Evolutionary conservation across 1,140 invertebrate species (phyloP).

Genomic region (Tetraneura akinire): DNA sequence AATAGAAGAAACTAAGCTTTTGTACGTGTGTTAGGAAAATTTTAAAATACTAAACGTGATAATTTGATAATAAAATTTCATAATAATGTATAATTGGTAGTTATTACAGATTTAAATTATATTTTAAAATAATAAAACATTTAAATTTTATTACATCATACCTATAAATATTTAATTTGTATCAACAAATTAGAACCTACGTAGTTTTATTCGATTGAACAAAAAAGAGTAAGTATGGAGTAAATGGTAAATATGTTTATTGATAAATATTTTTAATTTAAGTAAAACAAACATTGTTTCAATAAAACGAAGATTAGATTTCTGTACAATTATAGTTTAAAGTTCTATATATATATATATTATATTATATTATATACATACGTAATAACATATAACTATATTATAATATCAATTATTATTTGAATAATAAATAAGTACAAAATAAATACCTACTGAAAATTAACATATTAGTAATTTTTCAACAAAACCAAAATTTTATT

Average conservation of each 20-base stretch:
- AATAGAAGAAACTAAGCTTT: too few relatives aligned
- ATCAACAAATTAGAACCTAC: too few relatives aligned
- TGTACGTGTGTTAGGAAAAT: too few relatives aligned
- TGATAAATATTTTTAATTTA: slow-evolving; percentile 33
- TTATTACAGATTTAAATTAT: too few relatives aligned
- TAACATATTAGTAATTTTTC: background rate
- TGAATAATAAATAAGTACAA: slow-evolving; percentile 23
- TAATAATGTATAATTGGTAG: too few relatives aligned
- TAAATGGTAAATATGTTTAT: slow-evolving; percentile 27
- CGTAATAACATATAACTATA: slow-evolving; percentile 11
- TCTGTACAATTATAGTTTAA: slow-evolving; percentile 16
- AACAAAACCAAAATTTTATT: background rate
- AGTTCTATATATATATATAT: too few relatives aligned
- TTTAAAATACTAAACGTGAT: too few relatives aligned
- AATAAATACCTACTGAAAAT: slow-evolving; percentile 18
- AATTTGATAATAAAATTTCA: too few relatives aligned
- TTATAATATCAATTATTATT: background rate
- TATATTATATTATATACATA: background rate
- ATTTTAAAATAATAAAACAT: too few relatives aligned
- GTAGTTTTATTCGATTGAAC: background rate
- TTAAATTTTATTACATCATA: too few relatives aligned
- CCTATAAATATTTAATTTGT: too few relatives aligned
- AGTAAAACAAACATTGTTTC: slow-evolving; percentile 19
- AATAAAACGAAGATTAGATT: slow-evolving; percentile 26
- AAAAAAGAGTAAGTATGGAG: background rate